These are phyloP conservation scores for Altica lythri DNA, from an alignment of 2,888 invertebrate genomes.

Conservation along the genomic window DNA sequence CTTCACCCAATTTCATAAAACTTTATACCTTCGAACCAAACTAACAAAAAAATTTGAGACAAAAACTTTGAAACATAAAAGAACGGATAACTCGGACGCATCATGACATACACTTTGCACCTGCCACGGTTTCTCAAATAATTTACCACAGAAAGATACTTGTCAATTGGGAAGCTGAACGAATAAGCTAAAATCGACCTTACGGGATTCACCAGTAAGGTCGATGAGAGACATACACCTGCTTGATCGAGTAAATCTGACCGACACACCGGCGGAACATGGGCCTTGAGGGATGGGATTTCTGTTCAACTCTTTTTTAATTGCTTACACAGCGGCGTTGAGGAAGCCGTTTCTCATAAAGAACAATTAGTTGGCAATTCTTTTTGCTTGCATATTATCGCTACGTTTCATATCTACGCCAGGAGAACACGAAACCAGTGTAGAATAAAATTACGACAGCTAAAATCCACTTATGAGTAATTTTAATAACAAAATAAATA, in stretches of 20 bases:
- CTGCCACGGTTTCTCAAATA: conserved; percentile 55
- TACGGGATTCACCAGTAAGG: conserved; percentile 36
- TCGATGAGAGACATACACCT: conserved; percentile 33
- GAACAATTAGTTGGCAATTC: no score
- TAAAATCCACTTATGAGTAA: no score
- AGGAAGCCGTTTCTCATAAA: no score
- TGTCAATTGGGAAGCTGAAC: conserved; percentile 48
- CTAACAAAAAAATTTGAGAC: background rate
- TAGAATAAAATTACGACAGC: no score
- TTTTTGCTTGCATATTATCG: no score
- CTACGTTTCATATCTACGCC: no score
- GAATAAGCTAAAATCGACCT: conserved; percentile 41
- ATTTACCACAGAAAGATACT: conserved; percentile 54
- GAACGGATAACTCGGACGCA: conserved; percentile 11
- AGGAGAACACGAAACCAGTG: no score
- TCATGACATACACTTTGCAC: conserved; percentile 49
- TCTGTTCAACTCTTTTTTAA: conserved; percentile 6
- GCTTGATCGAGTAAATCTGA: conserved; percentile 40
- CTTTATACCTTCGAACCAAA: background rate
- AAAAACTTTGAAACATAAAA: conserved; percentile 10
- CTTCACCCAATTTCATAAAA: background rate
- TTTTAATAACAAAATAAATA: no score
- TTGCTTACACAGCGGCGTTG: conserved; percentile 5
- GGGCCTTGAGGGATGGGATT: conserved; percentile 17
- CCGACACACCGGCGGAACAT: conserved; percentile 32